A percentile compares a stretch with the other conserved stretches of the same genome.
phyloP scores from a whole-genome alignment of 2,888 invertebrate genomes.

The Leptothorax acervorum region DNA sequence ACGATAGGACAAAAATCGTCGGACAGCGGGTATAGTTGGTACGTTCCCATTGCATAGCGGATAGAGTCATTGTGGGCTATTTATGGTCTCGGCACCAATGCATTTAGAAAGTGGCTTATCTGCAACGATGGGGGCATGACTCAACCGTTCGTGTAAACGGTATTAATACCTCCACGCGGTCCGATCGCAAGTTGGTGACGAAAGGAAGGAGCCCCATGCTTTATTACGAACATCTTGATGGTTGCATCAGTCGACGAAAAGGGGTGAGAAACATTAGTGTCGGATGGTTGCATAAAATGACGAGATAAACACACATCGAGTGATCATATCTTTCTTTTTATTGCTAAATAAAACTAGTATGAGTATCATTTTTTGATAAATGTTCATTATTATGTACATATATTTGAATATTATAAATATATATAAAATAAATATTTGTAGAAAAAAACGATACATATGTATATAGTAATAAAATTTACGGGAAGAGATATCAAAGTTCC shows the following conservation, averaged over 20 bases:
- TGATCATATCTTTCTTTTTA: background rate
- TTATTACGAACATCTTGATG: constrained; percentile 20
- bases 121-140: constrained; percentile 77
- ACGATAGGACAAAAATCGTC: constrained; percentile 51
- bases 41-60: constrained; percentile 61
- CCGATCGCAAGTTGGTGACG: constrained; percentile 30
- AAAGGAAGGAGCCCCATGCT: constrained; percentile 28
- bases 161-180: constrained; percentile 64
- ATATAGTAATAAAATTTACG: background rate
- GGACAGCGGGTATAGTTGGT: constrained; percentile 44
- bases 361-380: background rate
- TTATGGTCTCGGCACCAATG: constrained; percentile 77
- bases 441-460: background rate
- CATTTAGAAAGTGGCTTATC: constrained; percentile 82
- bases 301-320: background rate
- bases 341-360: background rate
- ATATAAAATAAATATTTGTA: background rate
- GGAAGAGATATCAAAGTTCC: background rate
- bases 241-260: constrained; percentile 14
- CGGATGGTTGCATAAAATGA: background rate
- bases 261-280: background rate
- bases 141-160: constrained; percentile 78
- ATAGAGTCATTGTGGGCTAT: constrained; percentile 80
- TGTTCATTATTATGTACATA: background rate
- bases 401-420: background rate